Conservation (phyloP, 2,888 invertebrate genomes). For the Eupithecia tripunctaria region DNA sequence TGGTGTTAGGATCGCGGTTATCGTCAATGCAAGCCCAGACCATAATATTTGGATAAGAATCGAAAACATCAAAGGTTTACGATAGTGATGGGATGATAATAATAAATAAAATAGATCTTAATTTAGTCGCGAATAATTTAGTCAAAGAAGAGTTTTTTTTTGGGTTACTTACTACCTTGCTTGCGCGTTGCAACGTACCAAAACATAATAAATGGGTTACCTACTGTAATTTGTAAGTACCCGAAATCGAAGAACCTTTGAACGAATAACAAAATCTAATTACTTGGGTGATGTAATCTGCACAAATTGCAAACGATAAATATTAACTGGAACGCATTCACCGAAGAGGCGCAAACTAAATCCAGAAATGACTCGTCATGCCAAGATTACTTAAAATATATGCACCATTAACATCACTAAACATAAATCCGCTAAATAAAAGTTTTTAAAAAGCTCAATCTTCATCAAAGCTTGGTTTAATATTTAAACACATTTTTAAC, state of each 20-base stretch:
- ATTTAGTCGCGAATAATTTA: not conserved
- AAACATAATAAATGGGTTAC: not conserved
- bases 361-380: constrained; percentile 2
- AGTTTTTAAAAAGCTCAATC: not conserved
- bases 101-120: not conserved
- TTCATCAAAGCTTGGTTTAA: constrained; percentile 1
- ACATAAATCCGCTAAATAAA: not conserved
- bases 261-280: constrained; percentile 29
- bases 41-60: constrained; percentile 46
- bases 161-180: not conserved
- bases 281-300: constrained; percentile 58
- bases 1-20: constrained; percentile 37
- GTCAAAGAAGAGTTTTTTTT: not conserved
- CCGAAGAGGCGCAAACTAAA: constrained; percentile 23
- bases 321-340: constrained; percentile 55
- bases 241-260: not conserved
- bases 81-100: not conserved
- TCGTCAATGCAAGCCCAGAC: constrained; percentile 45
- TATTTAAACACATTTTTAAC: constrained; percentile 20
- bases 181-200: not conserved
- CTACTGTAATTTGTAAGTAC: too few species aligned
- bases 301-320: constrained; percentile 50
- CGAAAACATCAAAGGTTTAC: constrained; percentile 41
- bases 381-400: not conserved
- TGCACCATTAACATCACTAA: constrained; percentile 10